These are phyloP conservation scores for Hermetia illucens DNA, from an alignment of 1,140 invertebrate species.

Conservation along the genomic window DNA sequence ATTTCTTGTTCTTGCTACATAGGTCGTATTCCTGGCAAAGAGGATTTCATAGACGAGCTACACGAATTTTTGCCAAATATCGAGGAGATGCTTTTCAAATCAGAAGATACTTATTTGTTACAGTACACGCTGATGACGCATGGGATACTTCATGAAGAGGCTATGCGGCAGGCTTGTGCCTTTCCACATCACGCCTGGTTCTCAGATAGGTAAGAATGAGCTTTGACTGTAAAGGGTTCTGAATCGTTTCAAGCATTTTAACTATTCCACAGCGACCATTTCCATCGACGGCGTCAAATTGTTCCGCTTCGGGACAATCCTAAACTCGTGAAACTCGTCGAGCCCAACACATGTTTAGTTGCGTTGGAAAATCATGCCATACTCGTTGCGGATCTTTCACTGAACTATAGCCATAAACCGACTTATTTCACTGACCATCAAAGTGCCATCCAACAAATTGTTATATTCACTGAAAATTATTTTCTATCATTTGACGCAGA, in stretches of 20 bases:
- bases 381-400: conserved; percentile 16
- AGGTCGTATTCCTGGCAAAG: conserved; percentile 13
- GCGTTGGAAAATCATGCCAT: conserved; percentile 12
- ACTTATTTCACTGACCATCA: neutral
- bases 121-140: conserved; percentile 33
- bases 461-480: conserved; percentile 9
- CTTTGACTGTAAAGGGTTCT: neutral
- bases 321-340: conserved; percentile 12
- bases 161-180: conserved; percentile 22
- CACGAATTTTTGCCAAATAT: conserved; percentile 31
- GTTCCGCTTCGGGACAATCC: conserved; percentile 14
- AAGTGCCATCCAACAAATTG: neutral
- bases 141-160: conserved; percentile 27
- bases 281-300: conserved; percentile 23
- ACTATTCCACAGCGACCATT: conserved; percentile 14
- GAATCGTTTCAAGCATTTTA: neutral
- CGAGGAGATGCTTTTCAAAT: conserved; percentile 23
- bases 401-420: conserved; percentile 11
- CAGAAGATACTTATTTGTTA: conserved; percentile 28
- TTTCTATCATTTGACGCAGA: conserved; percentile 16
- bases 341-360: conserved; percentile 17
- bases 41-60: conserved; percentile 28
- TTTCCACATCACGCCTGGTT: conserved; percentile 21
- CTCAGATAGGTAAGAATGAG: conserved; percentile 17
- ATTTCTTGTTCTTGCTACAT: conserved; percentile 5